phyloP scores from a whole-genome alignment of 2,113 vertebrate genomes.

The Pseudopodoces humilis region DNA sequence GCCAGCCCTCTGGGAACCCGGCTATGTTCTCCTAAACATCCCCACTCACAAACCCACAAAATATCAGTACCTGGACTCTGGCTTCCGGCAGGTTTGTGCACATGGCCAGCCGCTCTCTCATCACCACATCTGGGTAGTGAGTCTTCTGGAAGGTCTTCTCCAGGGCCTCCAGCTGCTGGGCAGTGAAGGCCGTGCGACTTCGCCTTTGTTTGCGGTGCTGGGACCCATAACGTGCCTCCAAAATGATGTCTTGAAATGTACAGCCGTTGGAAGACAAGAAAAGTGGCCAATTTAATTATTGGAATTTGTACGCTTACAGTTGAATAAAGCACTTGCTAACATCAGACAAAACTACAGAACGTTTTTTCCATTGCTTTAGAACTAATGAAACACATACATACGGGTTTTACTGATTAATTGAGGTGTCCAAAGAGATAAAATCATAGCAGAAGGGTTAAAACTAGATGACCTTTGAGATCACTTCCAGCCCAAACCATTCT shows the following conservation, averaged over 20 bases:
- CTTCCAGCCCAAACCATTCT: background rate
- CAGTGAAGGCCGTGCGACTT: slow-evolving; percentile 95
- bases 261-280: slow-evolving; percentile 94
- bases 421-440: background rate
- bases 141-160: slow-evolving; percentile 99
- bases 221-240: slow-evolving; percentile 98
- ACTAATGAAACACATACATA: background rate
- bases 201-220: slow-evolving; percentile 98
- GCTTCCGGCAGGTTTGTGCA: slow-evolving; percentile 98
- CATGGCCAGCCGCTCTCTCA: slow-evolving; percentile 97
- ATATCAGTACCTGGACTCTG: slow-evolving; percentile 87
- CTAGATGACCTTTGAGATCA: background rate
- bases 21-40: background rate
- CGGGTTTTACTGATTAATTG: background rate
- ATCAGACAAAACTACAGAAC: background rate
- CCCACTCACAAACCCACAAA: background rate
- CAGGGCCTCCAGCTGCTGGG: slow-evolving; percentile 96
- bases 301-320: slow-evolving; percentile 66
- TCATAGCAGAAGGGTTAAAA: background rate
- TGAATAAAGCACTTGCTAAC: background rate
- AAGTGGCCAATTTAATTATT: slow-evolving; percentile 90
- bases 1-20: background rate
- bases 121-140: slow-evolving; percentile 98
- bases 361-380: background rate
- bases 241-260: slow-evolving; percentile 99